These are phyloP conservation scores for Charina bottae DNA, from an alignment of 2,113 vertebrate genomes.

Conservation along the genomic window DNA sequence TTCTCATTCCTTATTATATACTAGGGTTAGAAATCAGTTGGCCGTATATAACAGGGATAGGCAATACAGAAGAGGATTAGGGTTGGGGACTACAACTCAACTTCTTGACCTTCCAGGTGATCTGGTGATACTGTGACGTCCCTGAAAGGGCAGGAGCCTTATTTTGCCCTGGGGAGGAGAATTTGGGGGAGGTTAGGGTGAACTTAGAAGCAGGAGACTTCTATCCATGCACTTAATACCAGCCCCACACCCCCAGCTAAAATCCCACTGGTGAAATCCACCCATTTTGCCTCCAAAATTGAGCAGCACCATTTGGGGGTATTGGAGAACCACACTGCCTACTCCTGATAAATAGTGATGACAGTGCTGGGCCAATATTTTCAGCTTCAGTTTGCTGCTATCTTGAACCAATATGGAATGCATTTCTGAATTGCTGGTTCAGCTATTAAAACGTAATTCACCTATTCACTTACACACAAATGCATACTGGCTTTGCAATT, in stretches of 20 bases:
- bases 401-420: background rate
- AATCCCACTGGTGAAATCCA: background rate
- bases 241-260: background rate
- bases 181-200: background rate
- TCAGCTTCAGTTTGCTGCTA: background rate
- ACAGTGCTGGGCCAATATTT: background rate
- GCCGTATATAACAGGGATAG: background rate
- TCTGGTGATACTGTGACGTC: background rate
- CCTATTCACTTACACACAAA: background rate
- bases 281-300: background rate
- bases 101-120: background rate
- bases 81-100: background rate
- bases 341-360: background rate
- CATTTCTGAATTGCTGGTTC: accelerated
- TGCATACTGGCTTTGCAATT: background rate
- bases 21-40: background rate
- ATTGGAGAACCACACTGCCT: background rate
- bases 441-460: background rate
- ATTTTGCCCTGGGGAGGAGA: background rate
- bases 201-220: background rate
- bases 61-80: background rate
- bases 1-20: background rate
- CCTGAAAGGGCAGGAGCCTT: background rate
- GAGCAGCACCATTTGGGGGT: background rate
- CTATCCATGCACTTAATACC: background rate